Evolutionary conservation across 2,888 invertebrate genomes (phyloP).

Genomic region (Synergus japonicus): DNA sequence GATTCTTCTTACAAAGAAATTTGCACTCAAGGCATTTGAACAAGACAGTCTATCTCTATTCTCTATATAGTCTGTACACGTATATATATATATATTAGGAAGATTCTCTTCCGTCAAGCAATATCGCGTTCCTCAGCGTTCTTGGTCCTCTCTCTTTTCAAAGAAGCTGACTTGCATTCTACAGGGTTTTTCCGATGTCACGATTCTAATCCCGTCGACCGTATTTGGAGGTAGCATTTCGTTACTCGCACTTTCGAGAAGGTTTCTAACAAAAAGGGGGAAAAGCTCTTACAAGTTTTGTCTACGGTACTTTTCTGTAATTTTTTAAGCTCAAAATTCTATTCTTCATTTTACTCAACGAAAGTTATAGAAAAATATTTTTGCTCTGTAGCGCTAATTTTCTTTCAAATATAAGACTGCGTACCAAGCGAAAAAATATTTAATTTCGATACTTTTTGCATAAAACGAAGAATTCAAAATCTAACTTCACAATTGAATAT

Average conservation of each 20-base stretch:
- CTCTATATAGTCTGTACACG: too few species aligned
- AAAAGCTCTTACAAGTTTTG: not conserved
- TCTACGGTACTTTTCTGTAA: too few species aligned
- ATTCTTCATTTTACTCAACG: too few species aligned
- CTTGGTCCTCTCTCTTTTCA: constrained; percentile 40
- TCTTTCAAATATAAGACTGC: too few species aligned
- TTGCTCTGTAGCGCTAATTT: too few species aligned
- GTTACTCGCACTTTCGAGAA: constrained; percentile 72
- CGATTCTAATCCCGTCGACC: constrained; percentile 56
- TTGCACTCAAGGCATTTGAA: not conserved
- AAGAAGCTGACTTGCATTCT: constrained; percentile 59
- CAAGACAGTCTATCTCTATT: not conserved
- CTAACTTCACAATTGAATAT: too few species aligned
- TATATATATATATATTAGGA: not conserved
- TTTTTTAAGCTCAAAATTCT: too few species aligned
- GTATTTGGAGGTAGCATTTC: constrained; percentile 69
- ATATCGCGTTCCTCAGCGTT: constrained; percentile 18
- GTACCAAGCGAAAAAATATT: too few species aligned
- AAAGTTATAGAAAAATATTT: too few species aligned
- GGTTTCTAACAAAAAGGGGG: constrained; percentile 56
- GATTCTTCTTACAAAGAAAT: not conserved
- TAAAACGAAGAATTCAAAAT: too few species aligned
- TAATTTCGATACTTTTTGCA: too few species aligned
- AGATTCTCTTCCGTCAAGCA: constrained; percentile 31
- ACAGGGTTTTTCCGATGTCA: constrained; percentile 63